Percentiles rank a stretch among this genome's conserved stretches.
phyloP scores from a whole-genome alignment of 2,888 invertebrate genomes.

The Abrostola triplasia region DNA sequence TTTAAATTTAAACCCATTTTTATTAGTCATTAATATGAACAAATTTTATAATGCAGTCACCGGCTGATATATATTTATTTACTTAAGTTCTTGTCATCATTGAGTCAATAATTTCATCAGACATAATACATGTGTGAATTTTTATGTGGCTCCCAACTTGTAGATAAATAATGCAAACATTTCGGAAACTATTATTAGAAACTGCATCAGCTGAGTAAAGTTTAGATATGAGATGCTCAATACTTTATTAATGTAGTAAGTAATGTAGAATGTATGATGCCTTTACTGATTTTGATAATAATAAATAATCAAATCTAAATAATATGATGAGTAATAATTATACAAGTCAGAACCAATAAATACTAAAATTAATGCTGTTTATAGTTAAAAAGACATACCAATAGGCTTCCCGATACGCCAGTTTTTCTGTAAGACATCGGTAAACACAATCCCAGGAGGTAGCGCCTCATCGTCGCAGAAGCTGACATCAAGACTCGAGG shows the following conservation, averaged over 20 bases:
- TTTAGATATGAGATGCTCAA: background rate
- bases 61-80: background rate
- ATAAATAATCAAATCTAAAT: no score
- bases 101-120: background rate
- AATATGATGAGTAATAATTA: no score
- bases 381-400: slow-evolving; percentile 84
- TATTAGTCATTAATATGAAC: background rate
- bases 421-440: slow-evolving; percentile 93
- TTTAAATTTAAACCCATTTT: background rate
- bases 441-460: slow-evolving; percentile 92
- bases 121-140: background rate
- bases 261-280: background rate
- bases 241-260: background rate
- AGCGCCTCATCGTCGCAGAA: slow-evolving; percentile 85
- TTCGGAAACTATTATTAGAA: slow-evolving; percentile 18
- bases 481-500: slow-evolving; percentile 75
- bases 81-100: background rate
- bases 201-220: slow-evolving; percentile 23
- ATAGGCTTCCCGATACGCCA: slow-evolving; percentile 96
- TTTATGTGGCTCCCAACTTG: no score
- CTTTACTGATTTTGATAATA: background rate
- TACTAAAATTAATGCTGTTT: background rate
- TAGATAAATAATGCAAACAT: background rate
- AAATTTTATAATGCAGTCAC: background rate
- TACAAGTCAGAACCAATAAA: no score